Base-by-base conservation (phyloP, 2,797 vertebrate genomes). In the Lepilemur septentrionalis region DNA sequence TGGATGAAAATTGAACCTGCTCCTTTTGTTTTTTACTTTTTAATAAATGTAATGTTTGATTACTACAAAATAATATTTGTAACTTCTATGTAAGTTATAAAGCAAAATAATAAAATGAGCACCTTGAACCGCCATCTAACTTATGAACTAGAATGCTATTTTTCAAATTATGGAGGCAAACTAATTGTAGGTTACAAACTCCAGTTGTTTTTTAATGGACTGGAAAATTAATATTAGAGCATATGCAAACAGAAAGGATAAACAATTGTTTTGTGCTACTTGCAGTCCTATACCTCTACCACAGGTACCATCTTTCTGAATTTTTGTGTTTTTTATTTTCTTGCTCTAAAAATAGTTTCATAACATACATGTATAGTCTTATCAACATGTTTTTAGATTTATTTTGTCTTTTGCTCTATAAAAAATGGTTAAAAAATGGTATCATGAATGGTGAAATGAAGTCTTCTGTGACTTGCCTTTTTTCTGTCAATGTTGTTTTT, bases 91-190 rank as follows among this genome's bases (percentile, higher is more conserved):
- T 82, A 73, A 63, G 30, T 73, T 61, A 73, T 50, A 15, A 52
- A 48, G n/a, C 61, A 41, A 84, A 67, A 78, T 83, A 79, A 52
- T 59, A 81, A 95, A 78, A 82, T 15, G n/a, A 80, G 52, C 12
- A 80, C 20, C 7, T 86, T 67, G 79, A 95, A 63, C n/a, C 8
- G 52, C 20, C 22, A 48, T 41, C 35, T 9, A 79, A 32, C 18
- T 79, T 96, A 46, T 38, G 35, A 89, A 86, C 38, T 70, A 61
- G 35, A 41, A 59, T 90, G 46, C 35, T n/a, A 50, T n/a, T 86
- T 97, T 97, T 96, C 70, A 92, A 65, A 70, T 83, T 67, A 50
- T 32, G 4, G 22, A 72, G n/a, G 9, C 72, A 96, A 57, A 12
- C 59, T 95, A 80, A 52, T 90, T 28, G 20, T 83, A 75, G n/a